phyloP scores from a whole-genome alignment of 2,888 invertebrate genomes.

The Drosophila cognata region DNA sequence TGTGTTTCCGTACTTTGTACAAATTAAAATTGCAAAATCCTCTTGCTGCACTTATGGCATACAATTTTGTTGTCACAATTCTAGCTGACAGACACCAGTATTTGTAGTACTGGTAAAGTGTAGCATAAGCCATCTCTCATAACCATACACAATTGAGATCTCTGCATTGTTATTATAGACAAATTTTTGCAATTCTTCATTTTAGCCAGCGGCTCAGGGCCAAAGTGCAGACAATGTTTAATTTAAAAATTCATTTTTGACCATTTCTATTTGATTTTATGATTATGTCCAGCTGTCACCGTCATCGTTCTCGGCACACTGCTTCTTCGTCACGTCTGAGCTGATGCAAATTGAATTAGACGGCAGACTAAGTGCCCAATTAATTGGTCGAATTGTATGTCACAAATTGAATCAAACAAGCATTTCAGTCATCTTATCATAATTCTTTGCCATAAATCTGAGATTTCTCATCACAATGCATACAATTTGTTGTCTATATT shows the following conservation, averaged over 20 bases:
- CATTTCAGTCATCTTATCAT: slow-evolving; percentile 20
- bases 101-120: slow-evolving; percentile 16
- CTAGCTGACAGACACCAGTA: slow-evolving; percentile 9
- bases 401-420: slow-evolving; percentile 28
- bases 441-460: slow-evolving; percentile 16
- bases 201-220: background rate
- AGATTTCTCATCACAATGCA: background rate
- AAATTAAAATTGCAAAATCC: slow-evolving; percentile 78
- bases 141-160: slow-evolving; percentile 64
- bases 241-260: slow-evolving; percentile 30
- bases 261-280: slow-evolving; percentile 31
- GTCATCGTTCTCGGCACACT: background rate
- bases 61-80: slow-evolving; percentile 44
- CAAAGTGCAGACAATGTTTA: slow-evolving; percentile 20
- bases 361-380: slow-evolving; percentile 28
- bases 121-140: slow-evolving; percentile 55
- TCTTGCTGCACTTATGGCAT: slow-evolving; percentile 66
- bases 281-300: background rate
- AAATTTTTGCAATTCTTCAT: slow-evolving; percentile 54
- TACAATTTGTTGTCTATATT: slow-evolving; percentile 6
- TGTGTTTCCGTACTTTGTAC: slow-evolving; percentile 66
- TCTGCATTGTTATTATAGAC: slow-evolving; percentile 44
- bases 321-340: background rate
- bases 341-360: slow-evolving; percentile 26
- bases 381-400: slow-evolving; percentile 39